These are phyloP conservation scores for Siniperca undulata DNA, from an alignment of 2,797 vertebrate species.

Conservation along the genomic window DNA sequence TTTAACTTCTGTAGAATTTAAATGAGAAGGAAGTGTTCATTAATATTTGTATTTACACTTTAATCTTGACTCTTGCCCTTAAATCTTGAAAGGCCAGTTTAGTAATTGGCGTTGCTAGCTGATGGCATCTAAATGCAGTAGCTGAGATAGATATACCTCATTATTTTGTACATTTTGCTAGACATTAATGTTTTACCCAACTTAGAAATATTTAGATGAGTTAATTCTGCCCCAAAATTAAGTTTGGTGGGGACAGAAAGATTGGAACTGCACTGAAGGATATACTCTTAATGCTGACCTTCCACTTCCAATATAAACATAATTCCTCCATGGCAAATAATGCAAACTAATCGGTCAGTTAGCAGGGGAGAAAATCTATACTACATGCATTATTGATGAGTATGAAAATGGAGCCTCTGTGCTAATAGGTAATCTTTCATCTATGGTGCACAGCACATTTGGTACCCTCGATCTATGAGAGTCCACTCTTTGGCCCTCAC, in stretches of 20 bases:
- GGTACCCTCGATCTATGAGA: slow-evolving; percentile 2
- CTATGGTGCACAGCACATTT: slow-evolving; percentile 14
- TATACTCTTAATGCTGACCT: slow-evolving; percentile 26
- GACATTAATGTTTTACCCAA: neutral
- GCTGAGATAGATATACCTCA: neutral
- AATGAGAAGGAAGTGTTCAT: neutral
- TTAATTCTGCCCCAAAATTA: neutral
- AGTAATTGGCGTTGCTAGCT: neutral
- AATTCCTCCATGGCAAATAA: slow-evolving; percentile 25
- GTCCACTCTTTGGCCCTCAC: slow-evolving; percentile 22
- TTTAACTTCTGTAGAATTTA: neutral
- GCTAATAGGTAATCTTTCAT: slow-evolving; percentile 60
- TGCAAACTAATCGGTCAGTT: slow-evolving; percentile 30
- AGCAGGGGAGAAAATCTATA: slow-evolving; percentile 29
- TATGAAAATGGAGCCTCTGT: slow-evolving; percentile 52
- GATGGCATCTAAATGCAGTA: neutral
- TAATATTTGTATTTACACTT: neutral
- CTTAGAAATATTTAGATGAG: neutral
- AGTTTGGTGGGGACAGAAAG: neutral
- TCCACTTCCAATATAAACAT: slow-evolving; percentile 2
- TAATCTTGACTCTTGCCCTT: neutral
- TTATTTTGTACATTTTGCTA: neutral
- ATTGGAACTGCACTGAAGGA: neutral
- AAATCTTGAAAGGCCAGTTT: neutral
- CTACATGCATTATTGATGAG: slow-evolving; percentile 70